Evolutionary conservation across 2,113 vertebrate genomes (phyloP).

Genomic region (Perca fluviatilis): DNA sequence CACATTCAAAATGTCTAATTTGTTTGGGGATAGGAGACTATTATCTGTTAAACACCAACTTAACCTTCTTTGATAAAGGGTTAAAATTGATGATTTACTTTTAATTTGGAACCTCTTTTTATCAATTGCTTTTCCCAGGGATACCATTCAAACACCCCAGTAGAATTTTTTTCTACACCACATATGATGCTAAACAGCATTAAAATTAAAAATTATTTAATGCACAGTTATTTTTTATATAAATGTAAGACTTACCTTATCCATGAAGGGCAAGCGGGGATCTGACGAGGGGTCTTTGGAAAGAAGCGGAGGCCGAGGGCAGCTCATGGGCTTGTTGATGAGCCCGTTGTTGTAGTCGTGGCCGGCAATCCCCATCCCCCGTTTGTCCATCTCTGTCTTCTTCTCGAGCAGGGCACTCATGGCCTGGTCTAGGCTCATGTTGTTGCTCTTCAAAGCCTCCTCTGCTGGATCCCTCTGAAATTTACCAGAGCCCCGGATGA

Average conservation of each 20-base stretch:
- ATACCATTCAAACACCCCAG: background rate
- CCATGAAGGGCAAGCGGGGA: conserved; percentile 93
- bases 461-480: conserved; percentile 96
- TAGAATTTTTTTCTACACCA: background rate
- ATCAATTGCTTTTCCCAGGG: background rate
- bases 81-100: too few species aligned
- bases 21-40: background rate
- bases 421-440: conserved; percentile 98
- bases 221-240: background rate
- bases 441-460: conserved; percentile 98
- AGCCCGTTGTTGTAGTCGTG: conserved; percentile 96
- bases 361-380: conserved; percentile 90
- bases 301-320: conserved; percentile 92
- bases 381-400: conserved; percentile 98
- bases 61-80: too few species aligned
- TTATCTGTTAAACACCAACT: background rate
- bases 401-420: conserved; percentile 99
- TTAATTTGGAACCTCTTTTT: background rate
- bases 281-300: conserved; percentile 99
- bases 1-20: background rate
- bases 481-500: background rate
- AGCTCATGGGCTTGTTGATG: conserved; percentile 94
- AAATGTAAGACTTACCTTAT: conserved; percentile 87
- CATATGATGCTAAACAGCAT: too few species aligned
- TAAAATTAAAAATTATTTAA: background rate